Evolutionary conservation across 1,140 invertebrate species (phyloP), one percentile per base, ranked within the genome.

Genomic region (Drosophila novamexicana): DNA sequence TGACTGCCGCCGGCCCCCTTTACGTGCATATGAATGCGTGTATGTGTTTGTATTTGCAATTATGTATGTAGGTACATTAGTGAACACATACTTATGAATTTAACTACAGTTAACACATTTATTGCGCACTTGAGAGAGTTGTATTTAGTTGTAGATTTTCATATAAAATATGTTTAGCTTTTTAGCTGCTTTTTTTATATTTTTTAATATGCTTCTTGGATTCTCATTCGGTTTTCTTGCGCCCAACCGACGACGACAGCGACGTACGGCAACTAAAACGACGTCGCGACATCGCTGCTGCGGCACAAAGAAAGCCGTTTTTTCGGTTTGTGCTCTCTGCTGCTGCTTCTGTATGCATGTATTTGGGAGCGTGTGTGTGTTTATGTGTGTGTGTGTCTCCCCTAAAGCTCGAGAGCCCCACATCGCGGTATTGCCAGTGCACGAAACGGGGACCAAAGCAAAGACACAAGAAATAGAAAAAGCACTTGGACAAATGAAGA

Each of bases 221-320:
- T 59, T 63, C 81, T 81, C 80, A 83, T 69, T 67, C 77, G 71
- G 89, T 78, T 84, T 82, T 84, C 83, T 84, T 88, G 76, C 84
- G 85, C 71, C 76, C 69, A 88, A 84, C 80, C 77, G 80, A 89
- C 80, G 80, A 72, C 84, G 80, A 89, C 88, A 81, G 84, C 85
- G 84, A 82, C 84, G 81, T 89, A 88, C 84, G 84, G 84, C 83
- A 82, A 88, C 61, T 88, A 74, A 88, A 85, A 75, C 71, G 78
- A 79, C 79, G 65, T 65, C 71, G 57, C 68, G 68, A 69, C 73
- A 73, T 61, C 58, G 36, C 70, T 71, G 58, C 42, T 77, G 74
- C 74, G 70, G 77, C 75, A 79, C 74, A 77, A 79, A 79, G 74
- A 79, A 79, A 77, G 77, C 73, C 77, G 77, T 78, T 78, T 75